Base-by-base conservation (phyloP, 1,140 invertebrate species). In the Temnothorax curvispinosus region DNA sequence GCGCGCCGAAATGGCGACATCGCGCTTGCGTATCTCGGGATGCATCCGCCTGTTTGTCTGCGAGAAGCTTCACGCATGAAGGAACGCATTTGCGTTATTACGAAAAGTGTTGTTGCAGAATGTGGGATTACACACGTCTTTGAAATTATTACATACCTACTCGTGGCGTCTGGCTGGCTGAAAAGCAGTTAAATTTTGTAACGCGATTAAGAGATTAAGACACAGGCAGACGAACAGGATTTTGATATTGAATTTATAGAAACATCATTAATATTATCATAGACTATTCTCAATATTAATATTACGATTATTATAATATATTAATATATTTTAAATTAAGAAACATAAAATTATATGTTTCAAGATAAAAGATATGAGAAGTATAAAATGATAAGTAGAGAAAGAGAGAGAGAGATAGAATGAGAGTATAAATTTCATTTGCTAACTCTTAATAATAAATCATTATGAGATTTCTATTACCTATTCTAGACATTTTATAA, bases 1-100 rank as follows among this genome's bases (percentile, higher is more conserved):
- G 50, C 35, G 54, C 67, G 13, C 54, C 80, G 69, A 82, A 82
- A 82, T 74, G 67, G 65, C 67, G 52, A 82, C 54, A n/a, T 65
- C 62, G 32, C 76, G 76, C 65, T 65, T 80, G 76, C 76, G 67
- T 82, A 82, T 72, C 67, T 74, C 54, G 18, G 54, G 27, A 72
- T 60, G 67, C 80, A 74, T 74, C 80, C 41, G 80, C 13, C 44
- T 82, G 80, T 82, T 82, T 82, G 67, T 44, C 27, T 18, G 18
- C 5, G 65, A 27, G 15, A 47, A 21, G 80, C 67, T 82, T 74
- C 67, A 82, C 67, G 64, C 80, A 74, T 47, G 67, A 38, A 35
- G 38, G 38, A 60, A 60, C n/a, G 41, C 52, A 13, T 38, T 52
- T n/a, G 32, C 64, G 35, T 81, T 74, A 82, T 82, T 60, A 60